Conservation (phyloP, 2,888 invertebrate species). For the Dysmachus trigonus region DNA sequence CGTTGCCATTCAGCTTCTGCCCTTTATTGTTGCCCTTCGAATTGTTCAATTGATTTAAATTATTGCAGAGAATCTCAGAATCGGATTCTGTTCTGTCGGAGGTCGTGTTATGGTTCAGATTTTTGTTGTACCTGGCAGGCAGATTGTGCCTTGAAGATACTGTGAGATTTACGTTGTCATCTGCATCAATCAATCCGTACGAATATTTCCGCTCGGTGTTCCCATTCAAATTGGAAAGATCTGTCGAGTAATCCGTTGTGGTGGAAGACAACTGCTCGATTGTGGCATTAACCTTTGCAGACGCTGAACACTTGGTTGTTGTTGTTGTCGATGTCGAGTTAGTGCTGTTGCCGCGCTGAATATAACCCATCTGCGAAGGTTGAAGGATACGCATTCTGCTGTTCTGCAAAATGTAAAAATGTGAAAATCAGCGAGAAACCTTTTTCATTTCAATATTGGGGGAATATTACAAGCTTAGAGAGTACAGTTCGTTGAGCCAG, state of each 20-base stretch:
- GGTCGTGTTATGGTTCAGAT: not conserved
- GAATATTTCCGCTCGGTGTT: constrained; percentile 22
- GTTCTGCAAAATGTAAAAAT: constrained; percentile 45
- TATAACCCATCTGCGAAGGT: constrained; percentile 45
- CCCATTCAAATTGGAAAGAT: constrained; percentile 45
- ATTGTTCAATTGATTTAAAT: constrained; percentile 45
- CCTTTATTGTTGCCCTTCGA: constrained; percentile 34
- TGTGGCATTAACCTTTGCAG: constrained; percentile 1
- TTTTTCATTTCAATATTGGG: not conserved
- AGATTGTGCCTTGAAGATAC: constrained; percentile 25
- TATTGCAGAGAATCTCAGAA: constrained; percentile 24
- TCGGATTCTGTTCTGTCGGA: not conserved
- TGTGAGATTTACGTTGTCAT: constrained; percentile 46
- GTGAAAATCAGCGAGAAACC: constrained; percentile 23
- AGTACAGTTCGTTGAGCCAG: not conserved
- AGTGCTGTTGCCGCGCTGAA: constrained; percentile 40
- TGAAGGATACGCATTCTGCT: constrained; percentile 51
- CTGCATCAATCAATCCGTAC: constrained; percentile 19
- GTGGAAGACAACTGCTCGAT: constrained; percentile 6
- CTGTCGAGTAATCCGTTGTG: constrained; percentile 42
- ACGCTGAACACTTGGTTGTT: constrained; percentile 30
- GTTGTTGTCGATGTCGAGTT: constrained; percentile 32
- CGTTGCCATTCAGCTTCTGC: constrained; percentile 42
- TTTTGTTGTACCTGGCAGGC: constrained; percentile 6
- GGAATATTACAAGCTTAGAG: not conserved